Evolutionary conservation across 2,113 vertebrate genomes (phyloP).

Genomic region (Heterotilapia buettikoferi): DNA sequence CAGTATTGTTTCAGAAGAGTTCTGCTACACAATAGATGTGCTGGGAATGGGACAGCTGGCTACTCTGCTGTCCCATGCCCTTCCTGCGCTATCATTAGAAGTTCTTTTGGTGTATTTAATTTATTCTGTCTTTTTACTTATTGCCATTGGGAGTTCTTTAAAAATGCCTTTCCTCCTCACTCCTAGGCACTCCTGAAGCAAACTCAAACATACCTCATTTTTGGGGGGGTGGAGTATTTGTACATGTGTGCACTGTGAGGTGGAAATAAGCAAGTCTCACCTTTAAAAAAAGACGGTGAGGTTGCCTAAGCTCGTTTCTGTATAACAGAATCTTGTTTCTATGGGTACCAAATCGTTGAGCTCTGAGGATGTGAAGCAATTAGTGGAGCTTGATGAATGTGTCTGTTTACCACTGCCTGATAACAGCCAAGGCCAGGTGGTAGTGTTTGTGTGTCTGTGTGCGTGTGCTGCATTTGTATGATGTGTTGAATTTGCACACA

Average conservation of each 20-base stretch:
- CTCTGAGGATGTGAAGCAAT: conserved; percentile 67
- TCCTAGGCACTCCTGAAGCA: not conserved
- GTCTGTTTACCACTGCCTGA: conserved; percentile 62
- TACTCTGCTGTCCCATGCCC: not conserved
- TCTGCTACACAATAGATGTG: conserved; percentile 10
- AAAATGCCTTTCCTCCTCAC: not conserved
- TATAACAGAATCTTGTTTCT: conserved; percentile 65
- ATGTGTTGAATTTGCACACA: not conserved
- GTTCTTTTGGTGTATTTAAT: not conserved
- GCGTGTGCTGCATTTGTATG: not conserved
- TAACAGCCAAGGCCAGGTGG: conserved; percentile 55
- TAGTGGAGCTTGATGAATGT: conserved; percentile 68
- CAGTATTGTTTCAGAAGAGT: conserved; percentile 47
- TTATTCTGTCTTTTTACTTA: not conserved
- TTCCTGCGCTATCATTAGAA: not conserved
- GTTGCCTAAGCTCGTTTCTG: conserved; percentile 46
- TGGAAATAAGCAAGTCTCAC: conserved; percentile 20
- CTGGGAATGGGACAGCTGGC: not conserved
- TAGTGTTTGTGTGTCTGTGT: not conserved
- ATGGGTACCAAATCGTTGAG: conserved; percentile 66
- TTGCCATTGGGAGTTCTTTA: not conserved
- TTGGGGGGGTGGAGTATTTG: not conserved
- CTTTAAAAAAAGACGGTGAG: conserved; percentile 32
- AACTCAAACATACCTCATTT: not conserved
- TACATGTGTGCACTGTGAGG: not conserved